Conservation (phyloP, 2,888 invertebrate genomes). For the Sphaerophoria taeniata region DNA sequence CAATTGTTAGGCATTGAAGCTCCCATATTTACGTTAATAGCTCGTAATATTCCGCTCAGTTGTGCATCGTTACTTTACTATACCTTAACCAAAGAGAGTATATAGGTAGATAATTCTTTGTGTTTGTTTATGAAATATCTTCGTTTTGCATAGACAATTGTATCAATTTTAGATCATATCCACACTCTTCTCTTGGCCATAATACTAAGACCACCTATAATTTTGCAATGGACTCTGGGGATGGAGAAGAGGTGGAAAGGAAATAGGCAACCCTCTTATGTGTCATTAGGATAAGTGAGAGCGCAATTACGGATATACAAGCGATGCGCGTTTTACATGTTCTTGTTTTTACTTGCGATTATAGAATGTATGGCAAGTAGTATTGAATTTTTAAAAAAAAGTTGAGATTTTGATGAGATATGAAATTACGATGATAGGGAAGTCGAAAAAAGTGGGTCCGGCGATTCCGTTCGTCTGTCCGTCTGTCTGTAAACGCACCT, state of each 20-base stretch:
- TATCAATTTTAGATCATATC: conserved; percentile 73
- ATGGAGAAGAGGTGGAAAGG: too few species aligned
- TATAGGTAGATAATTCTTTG: too few species aligned
- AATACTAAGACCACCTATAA: conserved; percentile 52
- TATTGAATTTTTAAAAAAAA: too few species aligned
- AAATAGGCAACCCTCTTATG: conserved; percentile 68
- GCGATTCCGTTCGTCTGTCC: too few species aligned
- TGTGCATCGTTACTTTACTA: background rate
- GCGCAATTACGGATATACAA: conserved; percentile 57
- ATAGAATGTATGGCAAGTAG: too few species aligned
- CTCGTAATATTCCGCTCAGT: conserved; percentile 51
- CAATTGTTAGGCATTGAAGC: conserved; percentile 5
- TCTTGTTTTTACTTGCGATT: background rate
- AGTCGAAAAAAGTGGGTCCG: too few species aligned
- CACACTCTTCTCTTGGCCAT: conserved; percentile 63
- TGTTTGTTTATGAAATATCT: conserved; percentile 9
- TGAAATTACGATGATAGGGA: too few species aligned
- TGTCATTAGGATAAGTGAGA: conserved; percentile 73
- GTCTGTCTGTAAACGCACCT: too few species aligned
- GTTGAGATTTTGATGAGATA: too few species aligned
- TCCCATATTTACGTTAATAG: conserved; percentile 69
- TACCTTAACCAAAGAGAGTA: too few species aligned
- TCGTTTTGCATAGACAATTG: conserved; percentile 47
- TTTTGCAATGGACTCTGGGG: too few species aligned
- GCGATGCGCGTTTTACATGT: conserved; percentile 18